These are phyloP conservation scores for Hydropsyche betteni DNA, from an alignment of 2,888 invertebrate species.

Conservation along the genomic window DNA sequence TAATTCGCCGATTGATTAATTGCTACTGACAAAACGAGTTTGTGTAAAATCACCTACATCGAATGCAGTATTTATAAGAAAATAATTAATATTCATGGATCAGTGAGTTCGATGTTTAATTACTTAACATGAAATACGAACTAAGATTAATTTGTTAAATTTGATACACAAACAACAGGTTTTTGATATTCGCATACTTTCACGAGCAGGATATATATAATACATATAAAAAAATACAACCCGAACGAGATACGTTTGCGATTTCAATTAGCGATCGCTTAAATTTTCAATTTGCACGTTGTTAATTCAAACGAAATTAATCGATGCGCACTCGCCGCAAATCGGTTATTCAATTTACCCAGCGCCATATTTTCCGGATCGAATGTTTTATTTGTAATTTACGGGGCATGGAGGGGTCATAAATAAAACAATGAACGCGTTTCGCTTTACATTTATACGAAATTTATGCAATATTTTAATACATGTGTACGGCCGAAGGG, in stretches of 20 bases:
- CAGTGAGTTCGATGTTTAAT: too few relatives aligned
- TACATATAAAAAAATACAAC: too few relatives aligned
- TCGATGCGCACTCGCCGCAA: constrained; percentile 18
- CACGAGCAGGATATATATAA: too few relatives aligned
- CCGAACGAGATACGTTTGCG: neutral
- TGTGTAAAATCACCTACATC: too few relatives aligned
- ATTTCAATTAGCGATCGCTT: constrained; percentile 24
- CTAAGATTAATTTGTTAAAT: too few relatives aligned
- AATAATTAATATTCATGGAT: too few relatives aligned
- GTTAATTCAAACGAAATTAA: constrained; percentile 29
- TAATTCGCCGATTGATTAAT: too few relatives aligned
- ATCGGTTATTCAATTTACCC: constrained; percentile 34
- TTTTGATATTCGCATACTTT: too few relatives aligned
- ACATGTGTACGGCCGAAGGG: constrained; percentile 13
- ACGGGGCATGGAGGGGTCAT: constrained; percentile 9
- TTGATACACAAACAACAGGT: too few relatives aligned
- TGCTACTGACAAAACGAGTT: too few relatives aligned
- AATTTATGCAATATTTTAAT: constrained; percentile 38
- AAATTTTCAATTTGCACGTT: constrained; percentile 28
- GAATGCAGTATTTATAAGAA: too few relatives aligned
- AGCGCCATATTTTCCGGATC: constrained; percentile 37
- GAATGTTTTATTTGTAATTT: constrained; percentile 31
- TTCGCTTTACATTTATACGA: constrained; percentile 32
- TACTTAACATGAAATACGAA: too few relatives aligned
- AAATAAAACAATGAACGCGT: constrained; percentile 33